Conservation (phyloP, 2,113 vertebrate species). For the Callocephalon fimbriatum region DNA sequence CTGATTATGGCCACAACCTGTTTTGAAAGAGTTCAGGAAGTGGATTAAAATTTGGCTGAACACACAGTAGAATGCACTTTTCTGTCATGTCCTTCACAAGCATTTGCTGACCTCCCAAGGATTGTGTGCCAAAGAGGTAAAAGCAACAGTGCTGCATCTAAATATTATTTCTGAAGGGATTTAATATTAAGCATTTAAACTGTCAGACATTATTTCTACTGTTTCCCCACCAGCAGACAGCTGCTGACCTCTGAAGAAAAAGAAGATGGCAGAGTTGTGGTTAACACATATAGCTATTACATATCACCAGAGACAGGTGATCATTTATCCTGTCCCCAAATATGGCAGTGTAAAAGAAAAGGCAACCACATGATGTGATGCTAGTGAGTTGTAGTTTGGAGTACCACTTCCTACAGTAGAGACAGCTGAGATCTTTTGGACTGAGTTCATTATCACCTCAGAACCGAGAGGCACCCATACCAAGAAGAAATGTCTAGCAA, state of each 20-base stretch:
- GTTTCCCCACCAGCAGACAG: neutral
- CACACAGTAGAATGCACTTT: neutral
- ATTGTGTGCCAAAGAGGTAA: neutral
- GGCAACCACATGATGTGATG: neutral
- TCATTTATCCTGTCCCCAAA: neutral
- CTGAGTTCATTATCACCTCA: neutral
- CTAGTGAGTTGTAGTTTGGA: neutral
- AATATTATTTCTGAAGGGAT: neutral
- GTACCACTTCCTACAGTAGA: neutral
- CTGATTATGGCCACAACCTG: neutral
- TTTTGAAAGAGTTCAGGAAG: neutral
- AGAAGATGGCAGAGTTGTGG: rapidly evolving
- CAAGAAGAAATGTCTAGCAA: neutral
- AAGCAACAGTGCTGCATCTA: neutral
- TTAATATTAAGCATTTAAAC: neutral
- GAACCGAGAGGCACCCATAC: neutral
- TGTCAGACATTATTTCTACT: neutral
- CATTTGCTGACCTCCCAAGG: neutral
- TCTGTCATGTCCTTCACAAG: neutral
- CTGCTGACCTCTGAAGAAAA: neutral
- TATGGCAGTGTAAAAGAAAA: neutral
- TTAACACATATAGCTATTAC: neutral
- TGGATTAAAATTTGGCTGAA: neutral
- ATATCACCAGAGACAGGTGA: neutral
- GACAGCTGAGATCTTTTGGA: neutral